Base-by-base conservation (phyloP, 2,797 vertebrate species). In the Halcyon leucocephala region DNA sequence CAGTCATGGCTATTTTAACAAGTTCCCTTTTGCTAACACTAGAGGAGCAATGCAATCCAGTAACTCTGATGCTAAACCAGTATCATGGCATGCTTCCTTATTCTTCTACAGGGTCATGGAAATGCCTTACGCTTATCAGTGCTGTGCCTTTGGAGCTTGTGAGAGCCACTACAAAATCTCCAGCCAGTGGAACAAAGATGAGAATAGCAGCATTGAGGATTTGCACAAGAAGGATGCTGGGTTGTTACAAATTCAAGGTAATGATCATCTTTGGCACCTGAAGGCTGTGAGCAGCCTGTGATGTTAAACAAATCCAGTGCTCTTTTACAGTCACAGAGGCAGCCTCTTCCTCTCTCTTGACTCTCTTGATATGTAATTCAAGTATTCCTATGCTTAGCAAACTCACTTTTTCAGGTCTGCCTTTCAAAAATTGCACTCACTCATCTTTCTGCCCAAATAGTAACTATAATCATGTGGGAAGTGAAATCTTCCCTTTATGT, bases 71-170 rank as follows among this genome's bases (percentile, higher is more conserved):
- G 41, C 61, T 82, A 49, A 65, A 57, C 7, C 5, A 44, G 26
- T 57, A 6, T 73, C 58, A 39, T 44, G 18, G 13, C n/a, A 25
- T 66, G 14, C 55, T 96, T 82, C 51, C 80, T 92, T 77, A 8
- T 77, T 94, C 48, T 67, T 80, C 86, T 71, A 11, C 97, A 99
- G 99, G 97, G 97, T 99, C 89, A 98, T 99, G 98, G 99, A 99
- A 98, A 98, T 99, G 97, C 99, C 99, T 7, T 99, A 99, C 60
- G 98, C 99, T 78, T 99, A 99, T 90, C 99, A 99, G 95, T 99
- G 99, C 85, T 99, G 99, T 90, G 98, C 98, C 72, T 99, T 99
- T 94, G 97, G 98, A 85, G 98, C 97, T 67, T 99, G 99, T 96
- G 99, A 99, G 95, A 98, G 81, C 76, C 95, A 97, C 85, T 97